A percentile compares a stretch with the other conserved stretches of the same genome.
These are phyloP conservation scores for Geococcyx californianus DNA, from an alignment of 2,113 vertebrate genomes.

Conservation along the genomic window DNA sequence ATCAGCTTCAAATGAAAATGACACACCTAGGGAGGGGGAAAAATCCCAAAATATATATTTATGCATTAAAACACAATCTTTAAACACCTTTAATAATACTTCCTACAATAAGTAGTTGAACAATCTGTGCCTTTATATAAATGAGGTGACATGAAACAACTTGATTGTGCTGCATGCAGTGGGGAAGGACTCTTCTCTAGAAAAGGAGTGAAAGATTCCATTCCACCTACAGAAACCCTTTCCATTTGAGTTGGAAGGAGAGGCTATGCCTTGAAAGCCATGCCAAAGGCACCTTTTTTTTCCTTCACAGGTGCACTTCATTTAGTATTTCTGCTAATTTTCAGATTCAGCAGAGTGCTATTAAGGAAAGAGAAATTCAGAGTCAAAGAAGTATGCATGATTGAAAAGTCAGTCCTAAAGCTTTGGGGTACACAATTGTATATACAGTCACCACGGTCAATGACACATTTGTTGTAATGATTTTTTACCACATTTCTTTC, in stretches of 20 bases:
- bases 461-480: neutral
- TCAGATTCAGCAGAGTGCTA: neutral
- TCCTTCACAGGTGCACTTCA: neutral
- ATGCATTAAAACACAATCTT: neutral
- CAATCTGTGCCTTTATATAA: neutral
- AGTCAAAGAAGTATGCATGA: neutral
- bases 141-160: neutral
- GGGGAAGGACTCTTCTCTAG: neutral
- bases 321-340: neutral
- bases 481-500: neutral
- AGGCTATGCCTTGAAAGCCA: neutral
- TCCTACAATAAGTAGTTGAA: neutral
- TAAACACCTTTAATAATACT: neutral
- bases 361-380: neutral
- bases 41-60: neutral
- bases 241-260: neutral
- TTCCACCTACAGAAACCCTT: neutral
- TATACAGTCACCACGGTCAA: neutral
- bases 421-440: neutral
- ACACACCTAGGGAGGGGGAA: conserved; percentile 77
- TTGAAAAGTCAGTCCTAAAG: neutral
- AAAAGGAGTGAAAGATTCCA: neutral
- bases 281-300: neutral
- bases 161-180: neutral
- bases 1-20: conserved; percentile 92